phyloP scores from a whole-genome alignment of 2,888 invertebrate species.

The Parascotia fuliginaria region DNA sequence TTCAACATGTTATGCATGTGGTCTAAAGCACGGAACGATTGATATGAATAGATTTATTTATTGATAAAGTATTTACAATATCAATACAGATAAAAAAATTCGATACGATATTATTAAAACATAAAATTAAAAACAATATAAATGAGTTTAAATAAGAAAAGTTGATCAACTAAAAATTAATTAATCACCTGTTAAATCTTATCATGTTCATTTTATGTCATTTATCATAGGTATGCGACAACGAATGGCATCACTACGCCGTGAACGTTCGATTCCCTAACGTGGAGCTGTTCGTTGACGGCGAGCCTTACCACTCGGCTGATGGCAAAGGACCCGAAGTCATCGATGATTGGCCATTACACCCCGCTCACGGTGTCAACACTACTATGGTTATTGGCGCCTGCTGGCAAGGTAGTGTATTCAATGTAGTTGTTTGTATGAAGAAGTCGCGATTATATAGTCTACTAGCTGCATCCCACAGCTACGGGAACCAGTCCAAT shows the following conservation, averaged over 20 bases:
- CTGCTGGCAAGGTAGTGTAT: slow-evolving; percentile 94
- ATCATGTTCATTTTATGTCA: not conserved
- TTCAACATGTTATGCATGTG: no score
- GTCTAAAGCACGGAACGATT: no score
- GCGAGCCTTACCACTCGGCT: slow-evolving; percentile 85
- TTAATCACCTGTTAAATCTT: not conserved
- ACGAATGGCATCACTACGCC: slow-evolving; percentile 99
- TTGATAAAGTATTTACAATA: no score
- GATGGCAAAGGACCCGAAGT: slow-evolving; percentile 94
- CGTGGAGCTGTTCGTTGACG: slow-evolving; percentile 95
- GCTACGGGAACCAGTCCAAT: no score
- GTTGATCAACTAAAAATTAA: no score
- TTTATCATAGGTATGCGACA: slow-evolving; percentile 92
- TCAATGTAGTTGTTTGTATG: not conserved
- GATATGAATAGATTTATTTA: no score
- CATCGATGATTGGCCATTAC: slow-evolving; percentile 99
- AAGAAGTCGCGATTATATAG: no score
- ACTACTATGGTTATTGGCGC: slow-evolving; percentile 98
- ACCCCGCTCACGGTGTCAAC: slow-evolving; percentile 96
- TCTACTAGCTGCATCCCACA: no score
- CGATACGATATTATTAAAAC: no score
- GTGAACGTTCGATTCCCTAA: slow-evolving; percentile 97
- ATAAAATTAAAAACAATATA: no score
- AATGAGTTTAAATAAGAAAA: no score
- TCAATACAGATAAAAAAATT: no score